Evolutionary conservation across 2,113 vertebrate species (phyloP), one percentile per base, ranked within the genome.

Genomic region (Rhinolophus ferrumequinum): DNA sequence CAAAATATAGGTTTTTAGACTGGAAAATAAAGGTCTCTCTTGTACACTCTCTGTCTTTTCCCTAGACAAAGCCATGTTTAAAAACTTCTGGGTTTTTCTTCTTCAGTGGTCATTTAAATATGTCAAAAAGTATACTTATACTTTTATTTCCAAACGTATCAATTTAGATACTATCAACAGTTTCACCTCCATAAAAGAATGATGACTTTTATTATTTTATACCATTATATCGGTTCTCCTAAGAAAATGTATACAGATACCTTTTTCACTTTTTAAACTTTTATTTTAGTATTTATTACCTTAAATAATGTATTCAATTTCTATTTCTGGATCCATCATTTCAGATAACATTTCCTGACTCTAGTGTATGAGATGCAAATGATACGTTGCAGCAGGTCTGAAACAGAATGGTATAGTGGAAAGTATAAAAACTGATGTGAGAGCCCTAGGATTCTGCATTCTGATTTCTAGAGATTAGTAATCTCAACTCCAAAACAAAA

Each of bases 401-500:
- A 33, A 90, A 87, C 0, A 87, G 18, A 28, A 81, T 5, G 0
- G 13, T 26, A 38, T 19, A 47, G 41, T 88, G 58, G 64, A 69
- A 81, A n/a, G 41, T 69, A 35, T n/a, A 26, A 66, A 26, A 62
- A 24, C 30, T 11, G 8, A 79, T 28, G 6, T 47, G 8, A 90
- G 47, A 64, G 9, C 35, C 30, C 26, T n/a, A 6, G 13, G 13
- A 56, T 79, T 87, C 83, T n/a, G 52, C 33, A 35, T 35, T 54
- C 33, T 62, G 14, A 83, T 72, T 88, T 93, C 69, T n/a, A 94
- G 33, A 90, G 41, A 5, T 89, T 35, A 69, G 50, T n/a, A 70
- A 88, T 79, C 44, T 85, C 5, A 24, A 73, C 60, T 81, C 84
- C 47, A 66, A 83, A 94, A 72, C 26, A 80, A 85, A 93, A 76